Evolutionary conservation across 2,797 vertebrate species (phyloP), one percentile per base, ranked within the genome.

Genomic region (Syngnathus acus): DNA sequence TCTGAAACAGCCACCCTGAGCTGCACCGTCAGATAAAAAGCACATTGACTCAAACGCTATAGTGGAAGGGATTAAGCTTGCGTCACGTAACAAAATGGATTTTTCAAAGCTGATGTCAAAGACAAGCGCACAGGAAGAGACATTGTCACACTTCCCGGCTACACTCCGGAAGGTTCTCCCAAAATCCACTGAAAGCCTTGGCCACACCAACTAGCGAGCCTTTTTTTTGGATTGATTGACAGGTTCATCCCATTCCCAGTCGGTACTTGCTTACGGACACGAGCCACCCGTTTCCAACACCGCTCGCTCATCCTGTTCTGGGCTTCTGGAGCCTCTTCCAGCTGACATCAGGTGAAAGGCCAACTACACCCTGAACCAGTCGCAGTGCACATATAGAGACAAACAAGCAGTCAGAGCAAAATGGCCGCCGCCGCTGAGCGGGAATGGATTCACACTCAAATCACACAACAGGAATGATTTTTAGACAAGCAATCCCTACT

Each of bases 81-180:
- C 23, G 65, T 58, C 26, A 23, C 39, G 26, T 39, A 19, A 69
- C 58, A 14, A 39, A 39, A 74, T 55, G 64, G 55, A 69, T 54
- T 68, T 37, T 38, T 66, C 17, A 6, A 6, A 17, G 21, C 50
- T 48, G 13, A 5, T 2, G 50, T 16, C 1, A 17, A 47, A 47
- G 16, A 47, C 45, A 17, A 17, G 45, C 10, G 50, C 19, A 51
- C 19, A 21, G 50, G 50, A 51, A 21, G 6, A n/a, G 8, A 51
- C n/a, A 21, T 51, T 21, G 10, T 21, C 50, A 51, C 9, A 8
- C 40, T 16, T 55, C 13, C 23, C 6, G 6, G 23, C 13, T 32
- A 11, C 11, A 1, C 23, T 67, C 54, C 40, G 61, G 1, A 62
- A 59, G 60, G 65, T 72, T 64, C 64, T 69, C 55, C 59, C 37